Evolutionary conservation across 2,797 vertebrate genomes (phyloP).

Genomic region (Amniataba percoides): DNA sequence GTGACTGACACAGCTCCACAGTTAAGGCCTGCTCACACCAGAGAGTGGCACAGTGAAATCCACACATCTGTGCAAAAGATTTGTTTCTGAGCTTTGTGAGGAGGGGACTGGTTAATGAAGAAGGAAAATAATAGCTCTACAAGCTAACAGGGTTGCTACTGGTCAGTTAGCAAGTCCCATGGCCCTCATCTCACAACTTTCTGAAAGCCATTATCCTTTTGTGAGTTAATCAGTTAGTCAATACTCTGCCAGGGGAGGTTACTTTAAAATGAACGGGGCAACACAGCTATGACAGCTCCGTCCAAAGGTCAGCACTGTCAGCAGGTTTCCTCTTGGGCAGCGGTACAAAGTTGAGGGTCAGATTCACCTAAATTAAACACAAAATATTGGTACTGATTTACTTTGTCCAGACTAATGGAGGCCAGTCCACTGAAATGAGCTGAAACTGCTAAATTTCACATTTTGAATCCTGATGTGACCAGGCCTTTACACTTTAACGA

Average conservation of each 20-base stretch:
- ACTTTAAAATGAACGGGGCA: neutral
- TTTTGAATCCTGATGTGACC: conserved; percentile 10
- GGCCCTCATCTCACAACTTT: no score
- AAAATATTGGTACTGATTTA: neutral
- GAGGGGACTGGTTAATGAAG: neutral
- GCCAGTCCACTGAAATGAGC: neutral
- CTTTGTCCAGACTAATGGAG: neutral
- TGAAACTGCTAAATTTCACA: neutral
- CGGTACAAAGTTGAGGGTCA: no score
- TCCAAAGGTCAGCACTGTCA: neutral
- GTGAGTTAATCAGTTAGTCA: neutral
- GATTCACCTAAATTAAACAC: neutral
- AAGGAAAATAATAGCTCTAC: neutral
- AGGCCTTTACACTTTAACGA: conserved; percentile 16
- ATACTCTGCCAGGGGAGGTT: neutral
- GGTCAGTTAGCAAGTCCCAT: neutral
- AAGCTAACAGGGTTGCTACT: neutral
- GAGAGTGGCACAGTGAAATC: neutral
- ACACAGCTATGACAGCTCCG: neutral
- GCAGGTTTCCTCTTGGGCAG: neutral
- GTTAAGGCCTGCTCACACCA: conserved; percentile 16
- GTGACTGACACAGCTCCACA: neutral
- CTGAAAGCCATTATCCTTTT: neutral
- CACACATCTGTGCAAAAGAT: neutral
- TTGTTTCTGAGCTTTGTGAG: neutral